Evolutionary conservation across 2,888 invertebrate species (phyloP).

Genomic region (Calameuta idolon): DNA sequence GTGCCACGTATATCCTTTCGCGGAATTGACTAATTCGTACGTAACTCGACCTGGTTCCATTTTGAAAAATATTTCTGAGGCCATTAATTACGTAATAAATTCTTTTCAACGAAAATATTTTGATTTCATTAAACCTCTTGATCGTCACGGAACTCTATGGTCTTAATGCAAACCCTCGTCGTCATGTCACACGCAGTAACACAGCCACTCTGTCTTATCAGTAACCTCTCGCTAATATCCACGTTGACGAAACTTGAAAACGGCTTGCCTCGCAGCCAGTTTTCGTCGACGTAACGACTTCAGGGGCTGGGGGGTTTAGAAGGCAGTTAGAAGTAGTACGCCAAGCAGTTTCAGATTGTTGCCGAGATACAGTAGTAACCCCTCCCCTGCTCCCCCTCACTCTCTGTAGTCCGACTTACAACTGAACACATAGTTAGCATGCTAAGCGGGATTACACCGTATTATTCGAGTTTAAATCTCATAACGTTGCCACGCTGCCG

Average conservation of each 20-base stretch:
- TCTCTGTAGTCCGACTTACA: constrained; percentile 35
- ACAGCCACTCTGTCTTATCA: not conserved
- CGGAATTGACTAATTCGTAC: not conserved
- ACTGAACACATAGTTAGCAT: constrained; percentile 46
- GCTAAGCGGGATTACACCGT: constrained; percentile 45
- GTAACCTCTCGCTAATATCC: not conserved
- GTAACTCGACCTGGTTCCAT: not conserved
- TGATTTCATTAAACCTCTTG: not conserved
- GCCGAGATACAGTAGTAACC: constrained; percentile 35
- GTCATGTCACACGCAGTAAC: not conserved
- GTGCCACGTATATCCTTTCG: not conserved
- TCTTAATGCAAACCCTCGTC: not conserved
- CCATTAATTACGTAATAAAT: no score
- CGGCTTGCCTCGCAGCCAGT: constrained; percentile 3
- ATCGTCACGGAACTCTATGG: not conserved
- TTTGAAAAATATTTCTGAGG: not conserved
- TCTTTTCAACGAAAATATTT: not conserved
- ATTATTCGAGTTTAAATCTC: constrained; percentile 45
- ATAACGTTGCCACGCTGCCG: constrained; percentile 24
- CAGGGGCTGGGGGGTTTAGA: constrained; percentile 2
- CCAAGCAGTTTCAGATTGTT: constrained; percentile 44
- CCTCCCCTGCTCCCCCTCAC: not conserved
- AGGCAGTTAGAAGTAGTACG: constrained; percentile 21
- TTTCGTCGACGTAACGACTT: not conserved
- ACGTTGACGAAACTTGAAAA: not conserved